These are phyloP conservation scores for Danaus plexippus DNA, from an alignment of 1,140 invertebrate genomes.

Conservation along the genomic window DNA sequence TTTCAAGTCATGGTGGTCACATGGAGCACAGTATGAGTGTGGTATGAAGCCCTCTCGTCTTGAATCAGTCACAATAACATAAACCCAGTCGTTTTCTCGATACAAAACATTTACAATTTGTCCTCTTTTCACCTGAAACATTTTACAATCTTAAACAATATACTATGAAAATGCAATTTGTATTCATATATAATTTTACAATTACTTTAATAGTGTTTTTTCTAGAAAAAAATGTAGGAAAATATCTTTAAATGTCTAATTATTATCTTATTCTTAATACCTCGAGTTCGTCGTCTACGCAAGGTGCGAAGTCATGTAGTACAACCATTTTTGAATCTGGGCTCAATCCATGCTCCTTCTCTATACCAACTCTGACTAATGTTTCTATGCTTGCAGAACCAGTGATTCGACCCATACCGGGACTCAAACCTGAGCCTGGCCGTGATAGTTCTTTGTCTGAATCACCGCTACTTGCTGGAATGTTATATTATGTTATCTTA, in stretches of 20 bases:
- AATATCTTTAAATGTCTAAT: no score
- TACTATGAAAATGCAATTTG: slow-evolving; percentile 1
- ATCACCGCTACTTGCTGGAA: slow-evolving; percentile 72
- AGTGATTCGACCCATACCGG: slow-evolving; percentile 89
- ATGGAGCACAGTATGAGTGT: slow-evolving; percentile 92
- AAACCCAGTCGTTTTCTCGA: slow-evolving; percentile 96
- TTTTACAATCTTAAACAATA: slow-evolving; percentile 7
- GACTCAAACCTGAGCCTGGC: slow-evolving; percentile 72
- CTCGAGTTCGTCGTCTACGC: slow-evolving; percentile 94
- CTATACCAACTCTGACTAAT: slow-evolving; percentile 91
- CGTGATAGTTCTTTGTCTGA: slow-evolving; percentile 82
- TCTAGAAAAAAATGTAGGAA: no score
- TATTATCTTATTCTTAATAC: slow-evolving; percentile 53
- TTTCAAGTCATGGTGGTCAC: slow-evolving; percentile 72
- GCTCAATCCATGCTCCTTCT: slow-evolving; percentile 93
- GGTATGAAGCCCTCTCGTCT: slow-evolving; percentile 95
- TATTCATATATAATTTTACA: no score
- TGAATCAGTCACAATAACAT: slow-evolving; percentile 91
- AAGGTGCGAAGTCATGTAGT: slow-evolving; percentile 93
- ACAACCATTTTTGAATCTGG: slow-evolving; percentile 97
- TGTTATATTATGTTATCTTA: neutral
- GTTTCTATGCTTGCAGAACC: slow-evolving; percentile 96
- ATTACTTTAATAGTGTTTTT: no score
- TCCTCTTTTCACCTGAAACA: slow-evolving; percentile 74
- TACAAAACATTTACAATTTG: slow-evolving; percentile 93